Percentiles rank a stretch among this genome's conserved stretches.
Evolutionary conservation across 2,797 vertebrate genomes (phyloP).

Genomic region (Arnoldichthys spilopterus): DNA sequence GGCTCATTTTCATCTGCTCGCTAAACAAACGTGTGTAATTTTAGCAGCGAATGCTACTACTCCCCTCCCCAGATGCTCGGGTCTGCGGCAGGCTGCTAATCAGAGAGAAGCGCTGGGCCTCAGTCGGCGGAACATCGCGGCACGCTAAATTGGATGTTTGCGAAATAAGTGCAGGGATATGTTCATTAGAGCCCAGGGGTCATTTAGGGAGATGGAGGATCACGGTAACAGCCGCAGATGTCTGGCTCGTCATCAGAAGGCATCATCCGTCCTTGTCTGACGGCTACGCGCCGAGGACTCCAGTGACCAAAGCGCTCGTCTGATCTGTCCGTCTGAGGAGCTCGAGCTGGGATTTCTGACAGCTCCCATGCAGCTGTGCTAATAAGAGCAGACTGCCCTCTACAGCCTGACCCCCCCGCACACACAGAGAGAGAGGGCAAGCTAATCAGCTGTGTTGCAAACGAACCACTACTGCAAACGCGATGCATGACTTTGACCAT

Average conservation of each 20-base stretch:
- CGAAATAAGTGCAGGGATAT: slow-evolving; percentile 35
- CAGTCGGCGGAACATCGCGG: neutral
- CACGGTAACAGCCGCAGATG: neutral
- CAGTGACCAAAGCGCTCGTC: neutral
- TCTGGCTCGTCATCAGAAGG: neutral
- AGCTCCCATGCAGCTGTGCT: neutral
- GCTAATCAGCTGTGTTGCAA: too few species aligned
- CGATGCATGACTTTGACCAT: too few species aligned
- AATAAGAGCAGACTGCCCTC: slow-evolving; percentile 16
- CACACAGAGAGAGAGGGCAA: neutral
- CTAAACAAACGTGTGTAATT: slow-evolving; percentile 57
- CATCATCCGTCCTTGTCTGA: neutral
- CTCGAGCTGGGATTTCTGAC: neutral
- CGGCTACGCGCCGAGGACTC: neutral
- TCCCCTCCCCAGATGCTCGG: slow-evolving; percentile 39
- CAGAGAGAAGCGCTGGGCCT: slow-evolving; percentile 57
- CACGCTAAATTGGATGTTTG: slow-evolving; percentile 49
- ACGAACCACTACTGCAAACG: too few species aligned
- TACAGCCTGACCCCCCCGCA: neutral
- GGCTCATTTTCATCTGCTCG: slow-evolving; percentile 57
- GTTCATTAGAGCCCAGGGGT: slow-evolving; percentile 41
- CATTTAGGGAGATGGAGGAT: neutral
- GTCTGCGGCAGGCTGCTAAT: slow-evolving; percentile 53
- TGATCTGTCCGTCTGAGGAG: neutral
- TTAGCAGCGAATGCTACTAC: slow-evolving; percentile 4